These are phyloP conservation scores for Synodontis membranacea DNA, from an alignment of 2,113 vertebrate species.

Conservation along the genomic window DNA sequence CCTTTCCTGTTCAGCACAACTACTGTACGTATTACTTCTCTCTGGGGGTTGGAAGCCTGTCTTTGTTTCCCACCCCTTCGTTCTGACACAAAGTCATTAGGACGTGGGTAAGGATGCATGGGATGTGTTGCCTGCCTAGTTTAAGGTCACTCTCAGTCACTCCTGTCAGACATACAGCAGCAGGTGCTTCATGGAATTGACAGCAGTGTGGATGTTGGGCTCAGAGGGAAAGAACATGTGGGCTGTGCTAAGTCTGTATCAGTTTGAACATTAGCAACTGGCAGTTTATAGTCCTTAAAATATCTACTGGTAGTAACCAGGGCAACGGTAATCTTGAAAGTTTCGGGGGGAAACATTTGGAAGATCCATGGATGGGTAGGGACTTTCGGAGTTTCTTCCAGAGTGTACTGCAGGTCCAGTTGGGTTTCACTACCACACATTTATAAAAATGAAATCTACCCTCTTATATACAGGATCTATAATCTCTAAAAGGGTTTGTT, in stretches of 20 bases:
- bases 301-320: not conserved
- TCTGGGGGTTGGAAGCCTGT: not conserved
- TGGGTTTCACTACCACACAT: not conserved
- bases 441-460: not conserved
- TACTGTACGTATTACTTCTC: not conserved
- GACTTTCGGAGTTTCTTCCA: not conserved
- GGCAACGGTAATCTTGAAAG: not conserved
- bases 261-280: not conserved
- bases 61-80: not conserved
- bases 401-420: not conserved
- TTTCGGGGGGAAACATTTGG: not conserved
- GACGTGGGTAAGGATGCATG: not conserved
- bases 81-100: slow-evolving; percentile 12
- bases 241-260: not conserved
- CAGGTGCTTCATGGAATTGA: slow-evolving; percentile 30
- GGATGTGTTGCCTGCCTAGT: not conserved
- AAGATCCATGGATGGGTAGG: not conserved
- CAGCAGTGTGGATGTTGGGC: slow-evolving; percentile 6
- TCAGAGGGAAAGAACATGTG: not conserved
- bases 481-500: not conserved
- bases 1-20: not conserved
- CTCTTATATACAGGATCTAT: not conserved
- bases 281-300: not conserved
- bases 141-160: slow-evolving; percentile 19
- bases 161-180: slow-evolving; percentile 26